phyloP scores from a whole-genome alignment of 2,797 vertebrate species.

The Thaleichthys pacificus region DNA sequence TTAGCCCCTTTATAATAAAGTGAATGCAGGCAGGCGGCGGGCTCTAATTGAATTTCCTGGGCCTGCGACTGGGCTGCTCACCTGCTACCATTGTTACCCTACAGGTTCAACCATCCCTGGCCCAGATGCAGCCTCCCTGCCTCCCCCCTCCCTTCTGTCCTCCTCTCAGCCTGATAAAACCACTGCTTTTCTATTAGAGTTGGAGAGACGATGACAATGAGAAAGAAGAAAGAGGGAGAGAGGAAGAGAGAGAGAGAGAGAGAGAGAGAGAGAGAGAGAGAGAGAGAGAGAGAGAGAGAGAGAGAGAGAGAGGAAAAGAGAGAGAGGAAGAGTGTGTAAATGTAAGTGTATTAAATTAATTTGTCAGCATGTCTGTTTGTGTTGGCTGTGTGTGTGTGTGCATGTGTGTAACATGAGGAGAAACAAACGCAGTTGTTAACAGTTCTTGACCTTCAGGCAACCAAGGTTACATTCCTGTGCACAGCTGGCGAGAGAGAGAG shows the following conservation, averaged over 20 bases:
- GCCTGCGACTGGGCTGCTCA: conserved; percentile 54
- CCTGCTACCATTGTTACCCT: conserved; percentile 50
- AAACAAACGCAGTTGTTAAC: conserved; percentile 45
- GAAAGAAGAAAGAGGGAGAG: neutral
- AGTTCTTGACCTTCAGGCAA: conserved; percentile 61
- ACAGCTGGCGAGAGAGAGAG: conserved; percentile 62
- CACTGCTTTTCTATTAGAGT: conserved; percentile 18
- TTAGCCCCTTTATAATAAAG: conserved; percentile 58
- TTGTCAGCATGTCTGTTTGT: conserved; percentile 2
- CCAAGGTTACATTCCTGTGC: conserved; percentile 59
- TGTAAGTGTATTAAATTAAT: neutral
- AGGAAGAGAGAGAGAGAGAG: conserved; percentile 2
- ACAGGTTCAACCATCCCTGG: conserved; percentile 28
- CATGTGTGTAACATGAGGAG: conserved; percentile 7
- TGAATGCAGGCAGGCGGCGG: conserved; percentile 52
- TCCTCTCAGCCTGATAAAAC: conserved; percentile 27
- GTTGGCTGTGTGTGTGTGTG: conserved; percentile 2
- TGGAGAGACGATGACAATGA: conserved; percentile 29
- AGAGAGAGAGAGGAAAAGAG: conserved; percentile 1
- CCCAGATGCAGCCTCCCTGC: conserved; percentile 20
- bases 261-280: neutral
- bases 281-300: neutral
- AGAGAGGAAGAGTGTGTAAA: neutral
- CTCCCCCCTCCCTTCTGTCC: neutral
- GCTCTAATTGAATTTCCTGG: conserved; percentile 64